These are phyloP conservation scores for Oncorhynchus masou DNA, from an alignment of 2,113 vertebrate genomes.

Conservation along the genomic window DNA sequence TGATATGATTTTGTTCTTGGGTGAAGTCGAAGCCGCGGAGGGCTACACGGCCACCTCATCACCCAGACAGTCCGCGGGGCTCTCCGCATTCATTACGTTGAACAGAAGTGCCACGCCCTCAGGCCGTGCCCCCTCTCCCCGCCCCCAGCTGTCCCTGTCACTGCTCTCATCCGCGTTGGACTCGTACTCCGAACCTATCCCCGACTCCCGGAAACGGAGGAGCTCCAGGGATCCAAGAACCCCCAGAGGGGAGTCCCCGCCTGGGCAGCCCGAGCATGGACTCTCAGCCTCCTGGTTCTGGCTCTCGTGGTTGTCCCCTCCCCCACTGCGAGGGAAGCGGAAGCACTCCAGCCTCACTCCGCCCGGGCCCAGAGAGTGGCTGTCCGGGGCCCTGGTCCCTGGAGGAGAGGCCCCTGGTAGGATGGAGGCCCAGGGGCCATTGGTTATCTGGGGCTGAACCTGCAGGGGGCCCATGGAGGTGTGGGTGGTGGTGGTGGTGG, in stretches of 20 bases:
- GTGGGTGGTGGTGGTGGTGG: conserved; percentile 74
- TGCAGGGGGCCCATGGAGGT: conserved; percentile 68
- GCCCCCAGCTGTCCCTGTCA: conserved; percentile 89
- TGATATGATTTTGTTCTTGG: background rate
- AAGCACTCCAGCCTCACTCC: conserved; percentile 88
- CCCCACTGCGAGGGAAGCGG: conserved; percentile 71
- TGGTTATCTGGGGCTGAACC: conserved; percentile 59
- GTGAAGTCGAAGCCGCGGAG: background rate
- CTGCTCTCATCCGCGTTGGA: conserved; percentile 94
- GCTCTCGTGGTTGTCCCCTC: conserved; percentile 48
- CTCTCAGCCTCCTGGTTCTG: conserved; percentile 36
- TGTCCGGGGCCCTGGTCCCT: conserved; percentile 21
- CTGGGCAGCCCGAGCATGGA: conserved; percentile 48
- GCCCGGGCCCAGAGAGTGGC: conserved; percentile 79
- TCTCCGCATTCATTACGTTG: conserved; percentile 81
- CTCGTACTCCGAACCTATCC: conserved; percentile 91
- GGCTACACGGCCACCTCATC: conserved; percentile 86
- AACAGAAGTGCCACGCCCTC: conserved; percentile 72
- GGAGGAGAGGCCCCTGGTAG: conserved; percentile 53
- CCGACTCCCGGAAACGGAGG: conserved; percentile 89
- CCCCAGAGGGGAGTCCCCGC: conserved; percentile 53
- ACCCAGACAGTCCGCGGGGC: conserved; percentile 81
- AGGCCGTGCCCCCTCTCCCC: conserved; percentile 66
- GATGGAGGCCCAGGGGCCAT: conserved; percentile 58
- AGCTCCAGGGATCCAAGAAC: conserved; percentile 88